Evolutionary conservation across 1,140 invertebrate species (phyloP), one percentile per base, ranked within the genome.

Genomic region (Trachelipus rathkii): DNA sequence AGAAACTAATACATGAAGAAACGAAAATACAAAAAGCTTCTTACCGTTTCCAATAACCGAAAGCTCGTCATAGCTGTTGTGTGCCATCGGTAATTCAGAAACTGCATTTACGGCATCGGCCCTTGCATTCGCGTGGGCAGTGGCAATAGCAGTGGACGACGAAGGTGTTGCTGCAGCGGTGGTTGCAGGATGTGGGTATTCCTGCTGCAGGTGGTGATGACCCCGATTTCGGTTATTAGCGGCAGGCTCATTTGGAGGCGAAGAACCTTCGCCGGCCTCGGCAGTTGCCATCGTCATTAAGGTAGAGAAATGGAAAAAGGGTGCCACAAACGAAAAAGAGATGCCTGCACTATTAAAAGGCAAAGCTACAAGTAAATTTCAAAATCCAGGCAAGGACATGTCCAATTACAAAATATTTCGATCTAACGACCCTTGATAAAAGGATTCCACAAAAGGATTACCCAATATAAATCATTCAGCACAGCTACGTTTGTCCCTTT

Each of bases 211-310:
- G 8, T 60, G 50, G 11, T 19, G 50, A 15, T 60, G 50, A 19
- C 19, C 19, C 1, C 50, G 11, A 19, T 8, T 60, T 13, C 19
- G 50, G 50, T 13, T 60, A 19, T 60, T 13, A 19, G 50, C 50
- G 50, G 50, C 50, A 13, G 50, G 50, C 50, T 60, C 11, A 60
- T 60, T 60, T 4, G 50, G 19, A 2, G 50, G 50, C 19, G 50
- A 60, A 19, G 11, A 13, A 13, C 50, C 50, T 19, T 60, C 50
- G 50, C 50, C 50, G 2, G 50, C 50, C 50, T 60, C 50, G 50
- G 50, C 50, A 60, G 50, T 60, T 60, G 50, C 50, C 50, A 60
- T 60, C 50, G 50, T 60, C 50, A 60, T 60, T 13, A 19, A 60
- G 50, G 50, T 15, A 60, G 19, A 60, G 1, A 19, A 60, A 60